Evolutionary conservation across 2,888 invertebrate species (phyloP).

Genomic region (Timandra comae): DNA sequence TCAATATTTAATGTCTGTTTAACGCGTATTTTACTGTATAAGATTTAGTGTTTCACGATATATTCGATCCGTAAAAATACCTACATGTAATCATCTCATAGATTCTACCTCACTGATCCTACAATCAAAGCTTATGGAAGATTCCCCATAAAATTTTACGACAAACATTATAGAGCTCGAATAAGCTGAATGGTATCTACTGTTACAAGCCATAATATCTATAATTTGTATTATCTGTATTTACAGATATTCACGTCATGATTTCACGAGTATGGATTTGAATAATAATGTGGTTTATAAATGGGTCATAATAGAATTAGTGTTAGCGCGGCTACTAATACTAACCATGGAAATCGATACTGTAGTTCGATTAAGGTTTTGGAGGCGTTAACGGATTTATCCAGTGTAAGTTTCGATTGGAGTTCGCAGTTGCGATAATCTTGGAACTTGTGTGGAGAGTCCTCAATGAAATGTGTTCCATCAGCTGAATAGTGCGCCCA

Average conservation of each 20-base stretch:
- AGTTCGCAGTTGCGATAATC: constrained; percentile 26
- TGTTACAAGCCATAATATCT: constrained; percentile 40
- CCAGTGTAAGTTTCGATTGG: constrained; percentile 26
- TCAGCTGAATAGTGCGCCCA: constrained; percentile 32
- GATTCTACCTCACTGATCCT: constrained; percentile 33
- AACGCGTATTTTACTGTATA: too few species aligned
- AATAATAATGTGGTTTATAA: constrained; percentile 28
- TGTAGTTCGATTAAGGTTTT: constrained; percentile 17
- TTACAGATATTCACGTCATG: not conserved
- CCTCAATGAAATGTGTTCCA: constrained; percentile 32
- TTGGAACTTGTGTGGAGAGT: constrained; percentile 30
- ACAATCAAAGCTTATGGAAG: constrained; percentile 53
- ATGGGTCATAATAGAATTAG: constrained; percentile 20
- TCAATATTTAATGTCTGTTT: too few species aligned
- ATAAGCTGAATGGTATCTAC: constrained; percentile 41
- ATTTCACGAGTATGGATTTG: constrained; percentile 25
- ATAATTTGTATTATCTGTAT: constrained; percentile 33
- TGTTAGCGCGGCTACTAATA: constrained; percentile 8
- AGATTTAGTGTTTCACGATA: too few species aligned
- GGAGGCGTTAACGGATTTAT: constrained; percentile 24
- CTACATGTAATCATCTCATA: constrained; percentile 9
- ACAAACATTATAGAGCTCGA: constrained; percentile 45
- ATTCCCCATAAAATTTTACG: constrained; percentile 60
- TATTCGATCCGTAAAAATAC: constrained; percentile 8
- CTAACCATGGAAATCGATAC: constrained; percentile 13